These are phyloP conservation scores for Pachycephus smyrnensis DNA, from an alignment of 2,888 invertebrate genomes.

Conservation along the genomic window DNA sequence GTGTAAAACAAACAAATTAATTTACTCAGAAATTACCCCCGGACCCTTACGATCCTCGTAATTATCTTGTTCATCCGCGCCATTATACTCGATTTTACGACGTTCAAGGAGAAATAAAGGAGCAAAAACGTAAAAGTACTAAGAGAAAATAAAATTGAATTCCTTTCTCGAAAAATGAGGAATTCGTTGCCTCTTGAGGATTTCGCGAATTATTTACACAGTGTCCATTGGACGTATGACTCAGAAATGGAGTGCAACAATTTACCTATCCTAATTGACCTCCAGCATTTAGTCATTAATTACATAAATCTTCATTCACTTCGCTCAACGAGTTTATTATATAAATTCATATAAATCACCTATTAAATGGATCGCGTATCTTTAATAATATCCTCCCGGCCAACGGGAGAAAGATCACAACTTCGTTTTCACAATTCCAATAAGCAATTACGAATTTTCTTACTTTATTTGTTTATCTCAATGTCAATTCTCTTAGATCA, in stretches of 20 bases:
- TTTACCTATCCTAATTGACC: constrained; percentile 32
- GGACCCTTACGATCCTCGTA: background rate
- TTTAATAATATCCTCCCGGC: constrained; percentile 9
- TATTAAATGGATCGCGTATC: constrained; percentile 18
- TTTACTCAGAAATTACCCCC: background rate
- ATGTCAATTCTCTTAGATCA: background rate
- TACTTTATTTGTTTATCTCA: constrained; percentile 20
- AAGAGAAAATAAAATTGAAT: background rate
- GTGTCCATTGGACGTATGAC: constrained; percentile 36
- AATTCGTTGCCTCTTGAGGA: background rate
- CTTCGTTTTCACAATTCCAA: constrained; percentile 27
- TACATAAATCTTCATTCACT: background rate
- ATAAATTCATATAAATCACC: constrained; percentile 27
- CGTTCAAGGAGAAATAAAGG: background rate
- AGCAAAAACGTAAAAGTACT: too few species aligned
- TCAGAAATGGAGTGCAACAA: constrained; percentile 33
- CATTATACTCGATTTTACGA: background rate
- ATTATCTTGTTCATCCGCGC: background rate
- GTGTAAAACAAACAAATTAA: background rate
- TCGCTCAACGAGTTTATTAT: constrained; percentile 17
- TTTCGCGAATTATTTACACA: background rate
- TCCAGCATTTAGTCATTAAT: constrained; percentile 17
- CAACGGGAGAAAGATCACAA: constrained; percentile 27
- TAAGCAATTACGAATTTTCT: constrained; percentile 16
- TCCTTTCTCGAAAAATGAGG: background rate